Evolutionary conservation across 2,797 vertebrate species (phyloP), one percentile per base, ranked within the genome.

Genomic region (Rhinichthys osculus): DNA sequence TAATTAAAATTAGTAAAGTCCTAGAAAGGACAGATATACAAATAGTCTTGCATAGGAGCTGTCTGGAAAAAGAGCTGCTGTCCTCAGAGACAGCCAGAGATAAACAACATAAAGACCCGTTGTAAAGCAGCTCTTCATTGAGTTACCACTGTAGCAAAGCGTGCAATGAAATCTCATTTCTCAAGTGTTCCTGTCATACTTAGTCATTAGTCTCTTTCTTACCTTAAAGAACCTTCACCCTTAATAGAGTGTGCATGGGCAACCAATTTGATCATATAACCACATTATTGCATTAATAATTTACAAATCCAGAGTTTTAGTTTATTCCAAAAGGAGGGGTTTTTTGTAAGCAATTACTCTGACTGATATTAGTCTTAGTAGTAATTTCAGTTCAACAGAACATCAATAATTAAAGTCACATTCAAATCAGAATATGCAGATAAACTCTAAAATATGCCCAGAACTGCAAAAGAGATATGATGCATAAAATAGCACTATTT

Each of bases 41-140:
- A 14, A 52, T 21, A 19, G 38, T 64, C 13, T 42, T 78, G 23
- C 7, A 27, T 40, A 19, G 8, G 17, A 7, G 5, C 33, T 52
- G 57, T 83, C 19, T 40, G 57, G 21, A 23, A 82, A 57, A 42
- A 44, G 27, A 73, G 42, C 38, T 33, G 50, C 42, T 72, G 33
- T 40, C 66, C 40, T 50, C 57, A 83, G 70, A 23, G 70, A 23
- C 44, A 66, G 9, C 30, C 57, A 2, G 27, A 33, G 19, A 62
- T 59, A 47, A 73, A 64, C 21, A 38, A 66, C 33, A 76, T 52
- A 66, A 76, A 67, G 82, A 30, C 82, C 14, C 23, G 54, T 30
- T 83, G 44, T 83, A 67, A 76, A 83, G 42, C 33, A 27, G 44
- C 23, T 62, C 33, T 83, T 74, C 23, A 17, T 83, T 76, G 59